Percentiles rank a stretch among this genome's conserved stretches.
Conservation (phyloP, 2,113 vertebrate genomes). For the Notiomystis cincta region DNA sequence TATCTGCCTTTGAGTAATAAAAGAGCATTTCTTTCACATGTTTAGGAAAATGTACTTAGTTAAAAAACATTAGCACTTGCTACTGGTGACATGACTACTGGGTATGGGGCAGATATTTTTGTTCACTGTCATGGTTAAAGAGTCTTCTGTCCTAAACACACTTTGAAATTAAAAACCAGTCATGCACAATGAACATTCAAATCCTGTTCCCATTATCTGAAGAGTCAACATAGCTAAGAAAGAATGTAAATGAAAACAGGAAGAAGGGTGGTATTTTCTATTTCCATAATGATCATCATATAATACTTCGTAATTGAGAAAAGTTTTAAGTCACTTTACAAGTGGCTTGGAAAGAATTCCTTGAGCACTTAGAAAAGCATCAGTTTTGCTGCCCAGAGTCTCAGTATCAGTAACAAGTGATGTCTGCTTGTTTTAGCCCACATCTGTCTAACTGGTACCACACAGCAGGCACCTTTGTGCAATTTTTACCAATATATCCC, state of each 20-base stretch:
- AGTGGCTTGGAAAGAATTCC: background rate
- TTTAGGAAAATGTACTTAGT: background rate
- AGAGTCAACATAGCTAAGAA: background rate
- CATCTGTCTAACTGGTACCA: background rate
- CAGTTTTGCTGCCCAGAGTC: background rate
- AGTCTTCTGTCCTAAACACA: background rate
- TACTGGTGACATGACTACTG: background rate
- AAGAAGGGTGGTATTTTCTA: background rate
- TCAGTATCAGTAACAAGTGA: background rate
- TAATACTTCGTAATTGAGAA: background rate
- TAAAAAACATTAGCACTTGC: background rate
- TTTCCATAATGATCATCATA: background rate
- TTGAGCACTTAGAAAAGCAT: background rate
- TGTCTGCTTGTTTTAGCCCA: background rate
- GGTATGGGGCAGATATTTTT: background rate
- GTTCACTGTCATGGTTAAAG: background rate
- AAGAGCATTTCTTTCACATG: background rate
- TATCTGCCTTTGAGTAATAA: background rate
- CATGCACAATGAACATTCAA: background rate
- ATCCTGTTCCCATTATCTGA: background rate
- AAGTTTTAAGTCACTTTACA: background rate
- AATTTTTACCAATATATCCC: background rate
- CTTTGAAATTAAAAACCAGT: background rate
- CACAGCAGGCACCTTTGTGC: accelerated
- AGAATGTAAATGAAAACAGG: background rate